A percentile compares a stretch with the other conserved stretches of the same genome.
phyloP scores from a whole-genome alignment of 2,888 invertebrate genomes.

The Epistrophella euchroma region DNA sequence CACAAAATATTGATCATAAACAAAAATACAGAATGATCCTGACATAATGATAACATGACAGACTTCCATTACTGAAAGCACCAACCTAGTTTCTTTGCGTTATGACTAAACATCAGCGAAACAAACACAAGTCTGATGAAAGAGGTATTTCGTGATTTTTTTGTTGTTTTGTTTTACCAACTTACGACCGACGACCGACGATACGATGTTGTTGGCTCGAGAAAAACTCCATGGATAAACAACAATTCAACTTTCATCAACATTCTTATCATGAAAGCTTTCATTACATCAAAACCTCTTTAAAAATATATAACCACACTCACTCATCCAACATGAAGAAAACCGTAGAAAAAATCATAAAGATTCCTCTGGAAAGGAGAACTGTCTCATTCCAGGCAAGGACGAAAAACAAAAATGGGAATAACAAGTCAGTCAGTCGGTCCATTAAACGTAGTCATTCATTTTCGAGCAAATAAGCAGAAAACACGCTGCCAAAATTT shows the following conservation, averaged over 20 bases:
- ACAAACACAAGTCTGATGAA: constrained; percentile 15
- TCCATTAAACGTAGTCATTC: constrained; percentile 74
- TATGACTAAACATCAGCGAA: constrained; percentile 14
- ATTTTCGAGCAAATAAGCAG: constrained; percentile 81
- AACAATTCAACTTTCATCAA: constrained; percentile 57
- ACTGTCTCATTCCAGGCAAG: constrained; percentile 31
- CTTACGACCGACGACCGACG: neutral
- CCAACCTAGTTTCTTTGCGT: neutral
- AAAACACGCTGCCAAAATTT: constrained; percentile 82
- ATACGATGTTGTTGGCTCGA: constrained; percentile 20
- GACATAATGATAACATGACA: constrained; percentile 15
- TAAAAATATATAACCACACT: constrained; percentile 33
- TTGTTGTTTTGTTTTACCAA: neutral
- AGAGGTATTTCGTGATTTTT: constrained; percentile 15
- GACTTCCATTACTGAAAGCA: neutral
- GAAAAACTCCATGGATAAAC: constrained; percentile 32
- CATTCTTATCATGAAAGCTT: constrained; percentile 57
- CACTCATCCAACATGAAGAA: constrained; percentile 33
- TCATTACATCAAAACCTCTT: constrained; percentile 62
- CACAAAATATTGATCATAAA: constrained; percentile 35
- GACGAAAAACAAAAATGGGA: constrained; percentile 60
- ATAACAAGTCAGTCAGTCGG: constrained; percentile 76
- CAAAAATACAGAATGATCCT: constrained; percentile 18
- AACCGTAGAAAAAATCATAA: constrained; percentile 53
- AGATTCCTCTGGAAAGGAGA: constrained; percentile 28